Conservation (phyloP, 1,140 invertebrate genomes). For the Mycetomoellerius zeteki region DNA sequence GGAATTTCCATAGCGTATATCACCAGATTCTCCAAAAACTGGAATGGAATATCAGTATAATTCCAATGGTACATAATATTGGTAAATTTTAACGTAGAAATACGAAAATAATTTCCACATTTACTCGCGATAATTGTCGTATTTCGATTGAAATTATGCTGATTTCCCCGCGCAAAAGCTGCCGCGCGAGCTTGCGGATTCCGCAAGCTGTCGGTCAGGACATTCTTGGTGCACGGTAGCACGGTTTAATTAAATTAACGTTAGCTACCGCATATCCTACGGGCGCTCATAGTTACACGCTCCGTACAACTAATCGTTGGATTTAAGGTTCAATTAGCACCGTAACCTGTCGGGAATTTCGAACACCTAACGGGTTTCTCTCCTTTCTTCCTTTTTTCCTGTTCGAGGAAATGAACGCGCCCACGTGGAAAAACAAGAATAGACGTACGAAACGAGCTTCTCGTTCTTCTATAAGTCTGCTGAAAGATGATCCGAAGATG, state of each 20-base stretch:
- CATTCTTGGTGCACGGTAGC: conserved; percentile 70
- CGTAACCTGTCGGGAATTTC: conserved; percentile 56
- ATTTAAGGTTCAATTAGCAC: conserved; percentile 74
- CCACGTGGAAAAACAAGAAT: conserved; percentile 18
- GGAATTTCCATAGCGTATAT: background rate
- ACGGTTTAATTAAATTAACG: conserved; percentile 83
- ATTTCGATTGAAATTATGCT: conserved; percentile 24
- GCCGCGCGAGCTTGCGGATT: conserved; percentile 1
- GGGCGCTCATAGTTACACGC: conserved; percentile 80
- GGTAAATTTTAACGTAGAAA: background rate
- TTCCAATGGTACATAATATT: background rate
- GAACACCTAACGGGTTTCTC: background rate
- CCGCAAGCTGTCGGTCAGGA: conserved; percentile 51
- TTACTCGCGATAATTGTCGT: conserved; percentile 12
- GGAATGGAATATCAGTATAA: background rate
- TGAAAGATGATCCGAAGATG: background rate
- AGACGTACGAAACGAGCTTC: conserved; percentile 18
- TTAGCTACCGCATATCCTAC: conserved; percentile 67
- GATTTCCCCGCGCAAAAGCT: background rate
- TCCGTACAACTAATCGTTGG: conserved; percentile 78
- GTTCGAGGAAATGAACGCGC: background rate
- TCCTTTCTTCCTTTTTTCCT: conserved; percentile 10
- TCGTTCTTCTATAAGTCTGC: conserved; percentile 4
- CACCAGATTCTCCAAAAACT: background rate
- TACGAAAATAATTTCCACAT: conserved; percentile 5